phyloP scores from a whole-genome alignment of 2,888 invertebrate species.

The Epiblema foenella region DNA sequence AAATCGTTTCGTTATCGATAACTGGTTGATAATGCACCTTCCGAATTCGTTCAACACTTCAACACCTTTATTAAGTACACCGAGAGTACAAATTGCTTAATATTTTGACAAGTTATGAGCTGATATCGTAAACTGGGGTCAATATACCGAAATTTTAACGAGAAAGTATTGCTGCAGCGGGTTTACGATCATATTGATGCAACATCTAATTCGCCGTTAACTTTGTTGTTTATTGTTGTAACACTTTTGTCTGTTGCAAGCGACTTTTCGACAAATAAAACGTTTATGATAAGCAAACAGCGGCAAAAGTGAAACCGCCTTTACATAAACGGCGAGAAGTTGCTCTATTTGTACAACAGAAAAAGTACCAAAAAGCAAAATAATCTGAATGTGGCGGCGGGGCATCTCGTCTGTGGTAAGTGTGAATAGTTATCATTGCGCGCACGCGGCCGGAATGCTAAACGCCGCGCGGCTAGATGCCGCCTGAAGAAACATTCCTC shows the following conservation, averaged over 20 bases:
- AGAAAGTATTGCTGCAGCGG: not conserved
- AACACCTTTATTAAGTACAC: constrained; percentile 9
- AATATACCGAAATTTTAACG: constrained; percentile 4
- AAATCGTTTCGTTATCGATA: constrained; percentile 35
- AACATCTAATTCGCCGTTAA: constrained; percentile 29
- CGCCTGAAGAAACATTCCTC: constrained; percentile 41
- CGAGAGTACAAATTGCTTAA: constrained; percentile 21
- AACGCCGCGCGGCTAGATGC: constrained; percentile 33
- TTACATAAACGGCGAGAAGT: constrained; percentile 31
- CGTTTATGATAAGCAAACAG: constrained; percentile 15
- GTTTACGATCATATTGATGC: constrained; percentile 22
- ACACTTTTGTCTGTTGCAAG: constrained; percentile 2
- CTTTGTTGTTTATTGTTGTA: constrained; percentile 2
- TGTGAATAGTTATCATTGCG: constrained; percentile 43
- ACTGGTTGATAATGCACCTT: constrained; percentile 29
- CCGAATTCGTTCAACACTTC: constrained; percentile 35
- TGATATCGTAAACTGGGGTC: not conserved
- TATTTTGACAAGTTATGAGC: constrained; percentile 27
- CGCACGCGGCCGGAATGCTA: constrained; percentile 37
- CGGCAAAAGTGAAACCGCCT: constrained; percentile 40
- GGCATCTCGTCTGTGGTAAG: constrained; percentile 28
- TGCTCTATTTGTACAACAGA: constrained; percentile 42
- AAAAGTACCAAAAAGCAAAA: constrained; percentile 40
- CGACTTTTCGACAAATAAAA: constrained; percentile 9
- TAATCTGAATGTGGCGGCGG: constrained; percentile 32